Conservation (phyloP, 2,888 invertebrate species). For the Cephus rjabovi region DNA sequence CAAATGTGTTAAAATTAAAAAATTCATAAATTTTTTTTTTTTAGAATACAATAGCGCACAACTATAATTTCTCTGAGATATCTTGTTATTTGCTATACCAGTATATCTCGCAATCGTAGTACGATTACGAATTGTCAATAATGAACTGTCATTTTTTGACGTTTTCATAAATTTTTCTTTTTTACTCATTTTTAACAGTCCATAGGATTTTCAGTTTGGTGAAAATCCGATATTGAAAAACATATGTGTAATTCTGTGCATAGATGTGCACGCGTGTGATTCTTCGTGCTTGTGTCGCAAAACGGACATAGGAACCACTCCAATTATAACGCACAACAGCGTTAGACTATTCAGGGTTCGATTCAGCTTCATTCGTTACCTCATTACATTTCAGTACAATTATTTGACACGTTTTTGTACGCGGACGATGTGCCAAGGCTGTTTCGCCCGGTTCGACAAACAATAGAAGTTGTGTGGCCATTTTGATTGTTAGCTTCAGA, state of each 20-base stretch:
- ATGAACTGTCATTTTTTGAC: not conserved
- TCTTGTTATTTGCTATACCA: not conserved
- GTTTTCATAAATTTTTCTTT: not conserved
- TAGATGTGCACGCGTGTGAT: not conserved
- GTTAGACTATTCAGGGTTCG: not conserved
- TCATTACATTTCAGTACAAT: constrained; percentile 1
- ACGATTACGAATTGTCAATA: not conserved
- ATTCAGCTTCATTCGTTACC: not conserved
- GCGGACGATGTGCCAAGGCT: not conserved
- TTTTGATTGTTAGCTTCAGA: not conserved
- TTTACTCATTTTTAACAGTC: not conserved
- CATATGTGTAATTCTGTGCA: not conserved
- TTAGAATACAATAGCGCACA: too few species aligned
- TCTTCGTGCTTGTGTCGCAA: not conserved
- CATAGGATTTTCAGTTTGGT: not conserved
- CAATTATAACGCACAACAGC: constrained; percentile 1
- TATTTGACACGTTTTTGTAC: not conserved
- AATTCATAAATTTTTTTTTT: not conserved
- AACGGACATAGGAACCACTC: constrained; percentile 1
- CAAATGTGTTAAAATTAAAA: not conserved
- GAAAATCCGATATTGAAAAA: not conserved
- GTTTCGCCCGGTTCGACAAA: not conserved
- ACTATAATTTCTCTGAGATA: not conserved
- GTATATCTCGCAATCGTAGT: not conserved
- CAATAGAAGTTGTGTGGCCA: not conserved